Base-by-base conservation (phyloP, 2,888 invertebrate species). In the Cephus sareptanus region DNA sequence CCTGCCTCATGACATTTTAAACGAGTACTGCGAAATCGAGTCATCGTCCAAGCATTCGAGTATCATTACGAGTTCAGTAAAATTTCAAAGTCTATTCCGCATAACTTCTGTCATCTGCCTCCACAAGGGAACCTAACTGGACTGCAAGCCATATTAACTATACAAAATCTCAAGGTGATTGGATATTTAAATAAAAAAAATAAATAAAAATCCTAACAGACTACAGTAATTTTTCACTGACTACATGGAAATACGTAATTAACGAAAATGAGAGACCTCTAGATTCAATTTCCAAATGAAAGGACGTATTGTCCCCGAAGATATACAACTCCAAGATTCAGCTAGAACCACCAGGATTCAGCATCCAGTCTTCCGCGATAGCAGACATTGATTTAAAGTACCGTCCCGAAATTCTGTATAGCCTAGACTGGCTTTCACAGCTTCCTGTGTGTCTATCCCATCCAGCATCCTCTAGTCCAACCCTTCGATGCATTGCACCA, bases 401-500 rank as follows among this genome's bases (percentile, higher is more conserved):
- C 56, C 71, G 33, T 34, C 11, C 71, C 33, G 71, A 71, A 71
- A 34, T 71, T 34, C 71, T 71, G 13, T 33, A 34, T 33, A 71
- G 71, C 6, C 33, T n/a, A 34, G 71, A 34, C 71, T 71, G 30
- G 33, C 71, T 71, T 71, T 71, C 33, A 71, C 31, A 34, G 71
- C 15, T 71, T 34, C 30, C 30, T 15, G 71, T 13, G 30, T 71
- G 71, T 33, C 73, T 56, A 56, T 56, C 23, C 56, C 56, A 56
- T 56, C 56, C 56, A 56, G 23, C 56, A 23, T 56, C 56, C 23
- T 56, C 23, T 56, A 2, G 56, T 56, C 56, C 56, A 78, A 76
- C 76, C 78, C 76, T 78, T 78, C 78, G 71, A 76, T 76, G 56
- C 9, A 23, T 56, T 56, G 56, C 56, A 23, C 56, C 56, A 70